A percentile compares a stretch with the other conserved stretches of the same genome.
Evolutionary conservation across 92 coral and sea anemone species (phyloP).

Genomic region (Epizoanthus scotinus): DNA sequence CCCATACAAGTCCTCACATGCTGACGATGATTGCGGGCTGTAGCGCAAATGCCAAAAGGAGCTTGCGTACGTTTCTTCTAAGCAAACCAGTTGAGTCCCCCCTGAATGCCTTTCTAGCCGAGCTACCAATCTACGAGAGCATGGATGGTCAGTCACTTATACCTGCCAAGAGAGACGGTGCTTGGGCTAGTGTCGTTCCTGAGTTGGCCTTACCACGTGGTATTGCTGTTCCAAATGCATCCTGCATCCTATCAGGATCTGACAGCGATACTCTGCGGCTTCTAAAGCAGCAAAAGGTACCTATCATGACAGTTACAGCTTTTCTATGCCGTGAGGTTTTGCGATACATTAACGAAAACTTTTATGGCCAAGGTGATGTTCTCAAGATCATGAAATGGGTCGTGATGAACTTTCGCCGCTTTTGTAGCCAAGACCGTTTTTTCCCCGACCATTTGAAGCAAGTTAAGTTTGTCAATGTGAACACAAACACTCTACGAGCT

Average conservation of each 20-base stretch:
- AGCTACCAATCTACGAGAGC: conserved; percentile 42
- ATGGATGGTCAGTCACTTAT: conserved; percentile 31
- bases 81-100: conserved; percentile 3
- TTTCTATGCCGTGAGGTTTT: conserved; percentile 31
- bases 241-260: conserved; percentile 38
- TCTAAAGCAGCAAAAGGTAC: conserved; percentile 1
- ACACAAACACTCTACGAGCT: conserved; percentile 17
- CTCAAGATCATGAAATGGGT: conserved; percentile 37
- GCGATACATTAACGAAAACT: conserved; percentile 18
- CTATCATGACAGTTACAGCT: conserved; percentile 11
- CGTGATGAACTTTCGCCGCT: not conserved
- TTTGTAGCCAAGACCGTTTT: conserved; percentile 4
- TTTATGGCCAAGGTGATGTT: conserved; percentile 30
- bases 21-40: not conserved
- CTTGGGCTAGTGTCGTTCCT: conserved; percentile 26
- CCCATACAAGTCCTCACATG: not conserved
- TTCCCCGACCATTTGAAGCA: conserved; percentile 18
- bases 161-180: not conserved
- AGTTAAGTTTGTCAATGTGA: conserved; percentile 35
- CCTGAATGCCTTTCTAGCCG: conserved; percentile 16
- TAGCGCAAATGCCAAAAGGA: conserved; percentile 12
- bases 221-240: conserved; percentile 26
- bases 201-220: conserved; percentile 23
- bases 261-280: conserved; percentile 38
- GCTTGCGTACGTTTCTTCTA: conserved; percentile 33